phyloP scores from a whole-genome alignment of 2,888 invertebrate species.

The Drosophila picticornis region DNA sequence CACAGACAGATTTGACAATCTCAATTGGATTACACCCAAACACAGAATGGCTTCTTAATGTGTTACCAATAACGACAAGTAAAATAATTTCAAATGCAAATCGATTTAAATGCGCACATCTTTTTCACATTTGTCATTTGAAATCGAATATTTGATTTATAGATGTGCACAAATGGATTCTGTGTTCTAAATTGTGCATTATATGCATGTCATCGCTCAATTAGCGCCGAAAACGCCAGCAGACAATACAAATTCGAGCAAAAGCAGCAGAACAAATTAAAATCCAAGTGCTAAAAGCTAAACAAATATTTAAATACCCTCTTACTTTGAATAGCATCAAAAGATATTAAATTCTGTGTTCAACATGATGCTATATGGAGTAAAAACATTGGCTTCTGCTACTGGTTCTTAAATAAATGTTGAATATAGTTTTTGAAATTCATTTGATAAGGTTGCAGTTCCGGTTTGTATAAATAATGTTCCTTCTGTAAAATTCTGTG shows the following conservation, averaged over 20 bases:
- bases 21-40: constrained; percentile 28
- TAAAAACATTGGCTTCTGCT: neutral
- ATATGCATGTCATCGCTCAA: constrained; percentile 53
- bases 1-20: constrained; percentile 23
- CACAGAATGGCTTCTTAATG: constrained; percentile 11
- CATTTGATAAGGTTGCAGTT: neutral
- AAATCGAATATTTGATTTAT: constrained; percentile 37
- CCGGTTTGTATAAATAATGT: neutral
- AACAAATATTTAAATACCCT: neutral
- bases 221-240: constrained; percentile 29
- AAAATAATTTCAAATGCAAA: constrained; percentile 43
- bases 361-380: neutral
- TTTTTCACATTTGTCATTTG: constrained; percentile 35
- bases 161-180: neutral
- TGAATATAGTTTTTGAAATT: neutral
- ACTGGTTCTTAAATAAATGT: neutral
- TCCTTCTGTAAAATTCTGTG: neutral
- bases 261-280: neutral
- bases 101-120: constrained; percentile 31
- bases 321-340: neutral
- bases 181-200: constrained; percentile 8
- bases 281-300: neutral
- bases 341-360: too few species aligned
- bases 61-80: constrained; percentile 16
- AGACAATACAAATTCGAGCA: constrained; percentile 25